Percentiles rank a stretch among this genome's conserved stretches.
Conservation (phyloP, 2,797 vertebrate genomes). For the Xiphorhynchus erythropygius region DNA sequence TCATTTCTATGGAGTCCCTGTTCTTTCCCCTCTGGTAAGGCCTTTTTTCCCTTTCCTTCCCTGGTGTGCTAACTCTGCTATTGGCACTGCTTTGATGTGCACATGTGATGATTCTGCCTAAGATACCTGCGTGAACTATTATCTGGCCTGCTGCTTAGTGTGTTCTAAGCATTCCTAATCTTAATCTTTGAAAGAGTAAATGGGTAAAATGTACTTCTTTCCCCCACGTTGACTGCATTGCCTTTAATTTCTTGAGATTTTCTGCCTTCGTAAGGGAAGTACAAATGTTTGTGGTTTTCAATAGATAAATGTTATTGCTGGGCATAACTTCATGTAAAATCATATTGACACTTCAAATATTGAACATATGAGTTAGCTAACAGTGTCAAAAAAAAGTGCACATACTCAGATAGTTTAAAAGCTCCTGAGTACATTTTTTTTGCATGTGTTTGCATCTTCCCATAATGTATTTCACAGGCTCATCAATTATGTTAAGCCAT, state of each 20-base stretch:
- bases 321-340: neutral
- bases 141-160: neutral
- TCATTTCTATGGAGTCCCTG: constrained; percentile 83
- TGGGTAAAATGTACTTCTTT: neutral
- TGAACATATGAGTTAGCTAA: neutral
- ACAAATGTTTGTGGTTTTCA: neutral
- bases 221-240: neutral
- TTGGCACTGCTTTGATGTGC: neutral
- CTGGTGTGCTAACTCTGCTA: neutral
- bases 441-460: neutral
- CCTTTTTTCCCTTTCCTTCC: neutral
- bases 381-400: neutral
- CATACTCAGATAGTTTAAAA: neutral
- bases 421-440: neutral
- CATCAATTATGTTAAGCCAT: neutral
- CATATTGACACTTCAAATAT: neutral
- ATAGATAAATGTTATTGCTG: neutral
- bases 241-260: neutral
- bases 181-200: neutral
- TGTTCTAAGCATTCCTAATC: neutral
- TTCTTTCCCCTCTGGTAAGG: constrained; percentile 89
- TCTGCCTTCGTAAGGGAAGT: neutral
- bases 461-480: neutral
- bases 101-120: neutral
- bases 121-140: neutral